A percentile compares a stretch with the other conserved stretches of the same genome.
Evolutionary conservation across 2,797 vertebrate species (phyloP).

Genomic region (Lacerta agilis): DNA sequence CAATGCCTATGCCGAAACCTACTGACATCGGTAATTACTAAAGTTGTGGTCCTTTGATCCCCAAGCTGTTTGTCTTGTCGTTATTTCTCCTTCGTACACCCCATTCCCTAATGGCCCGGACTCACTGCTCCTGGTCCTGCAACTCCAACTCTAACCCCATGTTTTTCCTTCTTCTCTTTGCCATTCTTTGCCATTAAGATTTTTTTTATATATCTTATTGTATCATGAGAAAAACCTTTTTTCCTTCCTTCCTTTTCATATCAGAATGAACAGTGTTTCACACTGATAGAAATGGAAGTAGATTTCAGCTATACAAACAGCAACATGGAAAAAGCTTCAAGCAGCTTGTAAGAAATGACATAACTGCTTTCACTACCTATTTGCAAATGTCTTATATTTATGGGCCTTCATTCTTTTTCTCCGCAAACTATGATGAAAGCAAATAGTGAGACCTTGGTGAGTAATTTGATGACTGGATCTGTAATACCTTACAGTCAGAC

Average conservation of each 20-base stretch:
- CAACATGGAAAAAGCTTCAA: background rate
- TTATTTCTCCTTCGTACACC: too few relatives aligned
- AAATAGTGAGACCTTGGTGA: background rate
- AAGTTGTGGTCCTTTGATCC: too few relatives aligned
- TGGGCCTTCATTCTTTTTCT: background rate
- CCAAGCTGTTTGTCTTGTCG: too few relatives aligned
- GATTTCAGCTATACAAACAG: conserved; percentile 12
- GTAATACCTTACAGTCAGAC: conserved; percentile 13
- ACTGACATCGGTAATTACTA: too few relatives aligned
- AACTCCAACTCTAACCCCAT: too few relatives aligned
- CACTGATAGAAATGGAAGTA: background rate
- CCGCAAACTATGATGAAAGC: conserved; percentile 3
- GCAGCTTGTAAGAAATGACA: background rate
- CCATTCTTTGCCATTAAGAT: too few relatives aligned
- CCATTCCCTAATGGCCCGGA: too few relatives aligned
- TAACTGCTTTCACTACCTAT: background rate
- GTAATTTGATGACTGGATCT: conserved; percentile 29
- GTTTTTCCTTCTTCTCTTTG: too few relatives aligned
- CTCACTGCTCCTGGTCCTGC: too few relatives aligned
- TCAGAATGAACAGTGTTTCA: background rate
- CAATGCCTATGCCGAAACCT: too few relatives aligned
- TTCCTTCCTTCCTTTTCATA: background rate
- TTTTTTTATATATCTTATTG: too few relatives aligned
- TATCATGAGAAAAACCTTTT: too few relatives aligned
- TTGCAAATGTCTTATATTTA: conserved; percentile 12